phyloP scores from a whole-genome alignment of 2,888 invertebrate genomes.

The Microctonus hyperodae region DNA sequence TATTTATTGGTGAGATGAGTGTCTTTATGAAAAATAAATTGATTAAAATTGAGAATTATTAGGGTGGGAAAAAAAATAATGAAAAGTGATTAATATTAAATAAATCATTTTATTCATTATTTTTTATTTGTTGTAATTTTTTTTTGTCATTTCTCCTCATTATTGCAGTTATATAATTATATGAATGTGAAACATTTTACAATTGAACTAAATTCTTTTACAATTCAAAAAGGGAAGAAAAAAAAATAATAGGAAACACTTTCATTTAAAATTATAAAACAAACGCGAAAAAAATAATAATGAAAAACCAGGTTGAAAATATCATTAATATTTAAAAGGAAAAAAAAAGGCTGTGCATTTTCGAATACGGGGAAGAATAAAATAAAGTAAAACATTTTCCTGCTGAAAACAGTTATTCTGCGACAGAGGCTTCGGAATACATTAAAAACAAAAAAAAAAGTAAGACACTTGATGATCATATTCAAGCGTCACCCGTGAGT shows the following conservation, averaged over 20 bases:
- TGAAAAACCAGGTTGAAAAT: neutral
- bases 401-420: neutral
- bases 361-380: conserved; percentile 14
- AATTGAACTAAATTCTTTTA: too few relatives aligned
- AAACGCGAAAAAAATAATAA: neutral
- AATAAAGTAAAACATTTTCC: conserved; percentile 10
- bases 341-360: neutral
- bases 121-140: neutral
- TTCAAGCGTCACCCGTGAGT: neutral
- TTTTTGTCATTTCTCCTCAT: neutral
- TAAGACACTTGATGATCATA: neutral
- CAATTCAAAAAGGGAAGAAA: neutral
- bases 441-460: neutral
- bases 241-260: neutral
- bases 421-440: neutral
- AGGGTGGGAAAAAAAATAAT: neutral
- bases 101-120: neutral
- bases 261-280: neutral
- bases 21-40: neutral
- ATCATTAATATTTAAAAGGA: neutral
- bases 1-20: neutral
- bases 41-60: neutral
- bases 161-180: neutral
- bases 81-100: neutral
- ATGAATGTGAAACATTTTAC: neutral